Percentiles rank a stretch among this genome's conserved stretches.
phyloP scores from a whole-genome alignment of 2,888 invertebrate species.

The Drosophila mimetica region DNA sequence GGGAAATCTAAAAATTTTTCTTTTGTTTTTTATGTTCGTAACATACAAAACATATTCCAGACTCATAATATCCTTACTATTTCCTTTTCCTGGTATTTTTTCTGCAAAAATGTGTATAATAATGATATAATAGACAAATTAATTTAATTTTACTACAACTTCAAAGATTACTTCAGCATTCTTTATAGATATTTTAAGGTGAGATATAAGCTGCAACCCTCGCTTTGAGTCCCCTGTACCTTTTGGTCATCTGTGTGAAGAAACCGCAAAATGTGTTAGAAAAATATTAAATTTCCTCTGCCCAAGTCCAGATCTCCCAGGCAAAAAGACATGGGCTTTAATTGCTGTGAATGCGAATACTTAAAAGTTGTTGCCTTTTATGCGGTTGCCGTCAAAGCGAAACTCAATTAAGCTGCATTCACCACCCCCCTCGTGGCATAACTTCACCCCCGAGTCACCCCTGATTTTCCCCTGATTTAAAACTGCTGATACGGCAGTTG shows the following conservation, averaged over 20 bases:
- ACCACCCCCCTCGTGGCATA: slow-evolving; percentile 4
- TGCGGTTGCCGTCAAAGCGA: slow-evolving; percentile 79
- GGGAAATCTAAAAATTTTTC: no score
- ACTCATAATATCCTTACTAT: no score
- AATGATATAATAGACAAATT: no score
- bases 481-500: slow-evolving; percentile 72
- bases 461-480: slow-evolving; percentile 69
- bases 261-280: slow-evolving; percentile 67
- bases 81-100: no score
- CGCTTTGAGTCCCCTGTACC: background rate
- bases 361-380: slow-evolving; percentile 78
- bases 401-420: slow-evolving; percentile 75
- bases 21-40: no score
- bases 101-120: no score
- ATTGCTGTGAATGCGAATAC: slow-evolving; percentile 73
- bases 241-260: slow-evolving; percentile 56
- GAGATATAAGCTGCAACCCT: background rate
- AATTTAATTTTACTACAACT: no score
- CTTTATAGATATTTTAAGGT: background rate
- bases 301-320: background rate
- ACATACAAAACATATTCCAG: no score
- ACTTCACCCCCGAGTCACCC: background rate
- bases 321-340: slow-evolving; percentile 53
- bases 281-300: slow-evolving; percentile 68
- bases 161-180: no score